Evolutionary conservation across 1,140 invertebrate species (phyloP).

Genomic region (Pomacea maculata): DNA sequence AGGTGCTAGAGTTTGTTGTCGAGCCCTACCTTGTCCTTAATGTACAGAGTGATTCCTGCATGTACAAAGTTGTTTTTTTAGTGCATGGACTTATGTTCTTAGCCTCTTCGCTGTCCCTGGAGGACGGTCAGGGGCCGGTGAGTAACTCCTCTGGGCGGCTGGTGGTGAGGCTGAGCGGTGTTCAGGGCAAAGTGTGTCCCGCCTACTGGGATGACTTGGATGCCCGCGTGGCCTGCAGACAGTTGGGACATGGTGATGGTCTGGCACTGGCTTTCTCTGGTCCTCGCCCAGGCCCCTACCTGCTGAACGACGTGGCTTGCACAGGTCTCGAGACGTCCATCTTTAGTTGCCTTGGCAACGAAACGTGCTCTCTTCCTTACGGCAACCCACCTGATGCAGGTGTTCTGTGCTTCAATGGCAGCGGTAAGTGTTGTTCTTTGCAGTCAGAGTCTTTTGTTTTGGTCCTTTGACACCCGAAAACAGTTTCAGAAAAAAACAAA

Average conservation of each 20-base stretch:
- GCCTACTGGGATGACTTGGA: slow-evolving; percentile 77
- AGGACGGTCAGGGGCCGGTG: slow-evolving; percentile 35
- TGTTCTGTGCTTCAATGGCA: slow-evolving; percentile 39
- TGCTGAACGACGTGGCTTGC: slow-evolving; percentile 37
- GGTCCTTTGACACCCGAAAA: too few relatives aligned
- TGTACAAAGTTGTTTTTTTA: too few relatives aligned
- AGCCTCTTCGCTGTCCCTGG: slow-evolving; percentile 12
- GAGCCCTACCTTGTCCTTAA: too few relatives aligned
- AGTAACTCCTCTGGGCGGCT: slow-evolving; percentile 69
- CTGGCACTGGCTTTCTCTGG: slow-evolving; percentile 30
- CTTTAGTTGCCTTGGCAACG: slow-evolving; percentile 34
- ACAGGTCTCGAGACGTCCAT: slow-evolving; percentile 33
- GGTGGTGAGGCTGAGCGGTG: slow-evolving; percentile 75
- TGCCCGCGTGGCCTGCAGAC: slow-evolving; percentile 77
- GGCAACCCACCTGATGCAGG: slow-evolving; percentile 24
- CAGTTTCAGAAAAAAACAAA: too few relatives aligned
- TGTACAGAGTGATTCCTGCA: too few relatives aligned
- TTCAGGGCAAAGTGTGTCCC: slow-evolving; percentile 80
- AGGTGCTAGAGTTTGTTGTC: too few relatives aligned
- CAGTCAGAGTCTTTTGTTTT: too few relatives aligned
- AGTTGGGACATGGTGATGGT: slow-evolving; percentile 69
- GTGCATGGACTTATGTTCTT: too few relatives aligned
- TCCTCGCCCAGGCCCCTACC: slow-evolving; percentile 31
- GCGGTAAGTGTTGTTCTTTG: slow-evolving; percentile 16
- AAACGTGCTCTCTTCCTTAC: slow-evolving; percentile 28